A percentile compares a stretch with the other conserved stretches of the same genome.
phyloP scores from a whole-genome alignment of 2,113 vertebrate genomes.

The Siphamia tubifer region DNA sequence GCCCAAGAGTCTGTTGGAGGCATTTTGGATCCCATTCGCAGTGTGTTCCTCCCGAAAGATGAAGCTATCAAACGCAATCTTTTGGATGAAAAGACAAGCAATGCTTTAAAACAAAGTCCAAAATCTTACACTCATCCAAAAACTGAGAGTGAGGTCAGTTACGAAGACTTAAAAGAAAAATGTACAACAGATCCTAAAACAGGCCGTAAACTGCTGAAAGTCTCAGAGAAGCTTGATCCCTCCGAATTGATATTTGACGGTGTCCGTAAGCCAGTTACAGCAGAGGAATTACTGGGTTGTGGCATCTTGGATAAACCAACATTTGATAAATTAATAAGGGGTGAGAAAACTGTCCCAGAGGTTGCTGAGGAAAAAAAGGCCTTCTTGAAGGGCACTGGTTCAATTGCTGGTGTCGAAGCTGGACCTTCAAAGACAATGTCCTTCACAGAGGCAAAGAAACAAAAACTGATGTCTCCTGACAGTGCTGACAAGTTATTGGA shows the following conservation, averaged over 20 bases:
- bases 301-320: slow-evolving; percentile 82
- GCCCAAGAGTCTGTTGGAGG: slow-evolving; percentile 86
- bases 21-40: slow-evolving; percentile 84
- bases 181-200: slow-evolving; percentile 84
- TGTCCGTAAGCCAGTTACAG: slow-evolving; percentile 77
- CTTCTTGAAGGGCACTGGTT: slow-evolving; percentile 84
- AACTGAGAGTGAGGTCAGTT: slow-evolving; percentile 81
- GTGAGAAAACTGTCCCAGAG: slow-evolving; percentile 83
- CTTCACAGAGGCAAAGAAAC: too few relatives aligned
- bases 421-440: too few relatives aligned
- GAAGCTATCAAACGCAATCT: slow-evolving; percentile 81
- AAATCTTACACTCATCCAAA: slow-evolving; percentile 85
- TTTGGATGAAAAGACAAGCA: slow-evolving; percentile 83
- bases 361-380: slow-evolving; percentile 83
- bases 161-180: slow-evolving; percentile 81
- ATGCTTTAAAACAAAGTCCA: slow-evolving; percentile 80
- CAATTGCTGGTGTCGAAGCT: slow-evolving; percentile 86
- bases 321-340: slow-evolving; percentile 80
- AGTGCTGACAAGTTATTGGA: too few relatives aligned
- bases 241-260: slow-evolving; percentile 83
- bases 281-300: slow-evolving; percentile 80
- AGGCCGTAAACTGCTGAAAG: slow-evolving; percentile 81
- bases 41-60: slow-evolving; percentile 86
- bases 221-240: slow-evolving; percentile 80
- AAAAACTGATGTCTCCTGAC: too few relatives aligned